Evolutionary conservation across 2,113 vertebrate genomes (phyloP).

Genomic region (Passer montanus): DNA sequence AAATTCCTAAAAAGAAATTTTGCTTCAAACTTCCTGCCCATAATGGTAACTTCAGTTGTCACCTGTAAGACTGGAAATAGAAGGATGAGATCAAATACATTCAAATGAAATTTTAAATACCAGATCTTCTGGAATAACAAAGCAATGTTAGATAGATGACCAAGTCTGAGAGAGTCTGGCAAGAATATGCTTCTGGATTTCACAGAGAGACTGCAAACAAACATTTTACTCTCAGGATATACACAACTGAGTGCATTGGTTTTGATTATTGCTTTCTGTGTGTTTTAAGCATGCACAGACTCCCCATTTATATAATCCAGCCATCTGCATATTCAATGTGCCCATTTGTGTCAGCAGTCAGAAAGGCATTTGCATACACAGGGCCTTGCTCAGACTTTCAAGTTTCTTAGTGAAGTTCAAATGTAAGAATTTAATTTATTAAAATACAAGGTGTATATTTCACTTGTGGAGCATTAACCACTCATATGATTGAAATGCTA

Average conservation of each 20-base stretch:
- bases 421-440: background rate
- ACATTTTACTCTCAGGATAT: background rate
- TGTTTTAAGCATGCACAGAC: background rate
- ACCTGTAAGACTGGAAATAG: background rate
- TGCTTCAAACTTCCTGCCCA: background rate
- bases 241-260: background rate
- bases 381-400: background rate
- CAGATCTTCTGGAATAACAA: background rate
- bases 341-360: background rate
- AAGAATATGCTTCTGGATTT: background rate
- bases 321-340: background rate
- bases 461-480: background rate
- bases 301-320: background rate
- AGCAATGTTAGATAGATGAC: background rate
- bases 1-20: background rate
- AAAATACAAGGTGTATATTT: background rate
- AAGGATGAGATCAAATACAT: background rate
- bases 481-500: background rate
- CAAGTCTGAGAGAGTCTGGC: background rate
- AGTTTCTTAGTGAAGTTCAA: background rate
- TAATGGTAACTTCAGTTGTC: background rate
- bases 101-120: background rate
- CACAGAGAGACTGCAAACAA: background rate
- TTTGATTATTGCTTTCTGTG: background rate
- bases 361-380: background rate